These are phyloP conservation scores for Dryobotodes eremita DNA, from an alignment of 2,888 invertebrate genomes.

Conservation along the genomic window DNA sequence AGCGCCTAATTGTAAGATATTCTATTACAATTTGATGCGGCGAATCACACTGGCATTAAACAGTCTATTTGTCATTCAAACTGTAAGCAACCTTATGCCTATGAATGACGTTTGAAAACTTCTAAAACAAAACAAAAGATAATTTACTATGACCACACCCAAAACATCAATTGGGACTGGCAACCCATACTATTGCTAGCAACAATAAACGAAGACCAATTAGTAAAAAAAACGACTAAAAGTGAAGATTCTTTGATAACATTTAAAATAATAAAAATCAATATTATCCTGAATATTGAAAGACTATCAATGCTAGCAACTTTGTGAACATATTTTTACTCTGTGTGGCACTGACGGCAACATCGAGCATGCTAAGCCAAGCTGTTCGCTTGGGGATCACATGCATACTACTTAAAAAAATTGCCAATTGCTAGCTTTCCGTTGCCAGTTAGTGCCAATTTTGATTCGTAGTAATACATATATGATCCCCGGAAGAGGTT, in stretches of 20 bases:
- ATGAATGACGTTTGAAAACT: not conserved
- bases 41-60: constrained; percentile 12
- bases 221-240: constrained; percentile 21
- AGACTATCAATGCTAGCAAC: constrained; percentile 77
- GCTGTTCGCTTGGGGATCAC: constrained; percentile 71
- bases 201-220: constrained; percentile 65
- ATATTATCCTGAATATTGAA: constrained; percentile 11
- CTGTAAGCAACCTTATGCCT: constrained; percentile 33
- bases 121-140: constrained; percentile 4
- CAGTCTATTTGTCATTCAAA: constrained; percentile 37
- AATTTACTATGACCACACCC: constrained; percentile 21
- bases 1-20: not conserved
- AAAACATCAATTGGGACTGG: constrained; percentile 72
- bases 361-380: constrained; percentile 75
- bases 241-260: not conserved
- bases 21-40: constrained; percentile 21
- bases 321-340: constrained; percentile 51
- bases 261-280: not conserved
- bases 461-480: constrained; percentile 33
- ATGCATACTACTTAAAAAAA: constrained; percentile 61
- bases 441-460: constrained; percentile 62
- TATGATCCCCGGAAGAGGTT: constrained; percentile 47
- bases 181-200: constrained; percentile 84
- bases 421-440: constrained; percentile 52
- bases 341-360: constrained; percentile 82